phyloP scores from a whole-genome alignment of 2,797 vertebrate genomes.

The Siniperca scherzeri region DNA sequence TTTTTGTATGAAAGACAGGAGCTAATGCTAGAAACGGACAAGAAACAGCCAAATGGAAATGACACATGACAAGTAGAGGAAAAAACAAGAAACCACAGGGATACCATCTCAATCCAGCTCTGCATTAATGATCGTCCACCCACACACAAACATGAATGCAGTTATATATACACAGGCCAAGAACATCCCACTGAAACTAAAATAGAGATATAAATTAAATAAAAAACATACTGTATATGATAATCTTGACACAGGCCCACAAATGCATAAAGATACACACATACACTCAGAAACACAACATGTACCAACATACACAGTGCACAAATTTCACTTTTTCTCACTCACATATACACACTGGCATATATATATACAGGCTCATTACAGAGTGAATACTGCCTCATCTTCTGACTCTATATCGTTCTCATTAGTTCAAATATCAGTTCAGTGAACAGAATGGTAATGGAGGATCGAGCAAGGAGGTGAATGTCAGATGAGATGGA shows the following conservation, averaged over 20 bases:
- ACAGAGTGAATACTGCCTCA: slow-evolving; percentile 54
- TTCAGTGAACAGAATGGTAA: slow-evolving; percentile 69
- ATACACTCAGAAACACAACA: background rate
- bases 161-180: background rate
- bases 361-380: slow-evolving; percentile 55
- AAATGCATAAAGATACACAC: background rate
- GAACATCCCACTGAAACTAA: slow-evolving; percentile 6
- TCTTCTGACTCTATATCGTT: slow-evolving; percentile 69
- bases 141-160: slow-evolving; percentile 17
- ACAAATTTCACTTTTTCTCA: background rate
- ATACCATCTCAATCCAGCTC: background rate
- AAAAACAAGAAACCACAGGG: background rate
- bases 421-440: slow-evolving; percentile 79
- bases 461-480: slow-evolving; percentile 42
- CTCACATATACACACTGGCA: background rate
- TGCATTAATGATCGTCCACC: slow-evolving; percentile 14
- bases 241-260: slow-evolving; percentile 3
- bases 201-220: background rate
- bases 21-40: background rate
- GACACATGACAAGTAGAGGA: background rate
- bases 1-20: slow-evolving; percentile 10
- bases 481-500: slow-evolving; percentile 68
- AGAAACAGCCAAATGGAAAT: background rate
- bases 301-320: background rate
- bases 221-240: slow-evolving; percentile 14